Evolutionary conservation across 1,140 invertebrate species (phyloP).

Genomic region (Heliconius hewitsoni): DNA sequence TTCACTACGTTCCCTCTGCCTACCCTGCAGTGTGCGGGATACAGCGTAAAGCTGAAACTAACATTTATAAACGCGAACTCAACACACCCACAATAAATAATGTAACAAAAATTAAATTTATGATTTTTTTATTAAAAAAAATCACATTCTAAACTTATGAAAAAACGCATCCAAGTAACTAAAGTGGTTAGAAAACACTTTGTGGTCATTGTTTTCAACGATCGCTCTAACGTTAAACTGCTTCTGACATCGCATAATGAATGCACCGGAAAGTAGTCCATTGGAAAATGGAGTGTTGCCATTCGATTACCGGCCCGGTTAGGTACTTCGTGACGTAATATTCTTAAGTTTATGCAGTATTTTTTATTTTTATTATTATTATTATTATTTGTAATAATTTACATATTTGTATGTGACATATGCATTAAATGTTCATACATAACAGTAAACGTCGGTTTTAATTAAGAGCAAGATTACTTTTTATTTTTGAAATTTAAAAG

Average conservation of each 20-base stretch:
- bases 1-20: too few relatives aligned
- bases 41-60: too few relatives aligned
- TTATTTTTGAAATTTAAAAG: neutral
- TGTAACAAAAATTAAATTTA: too few relatives aligned
- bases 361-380: neutral
- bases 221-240: slow-evolving; percentile 35
- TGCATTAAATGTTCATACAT: neutral
- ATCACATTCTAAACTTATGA: neutral
- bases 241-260: slow-evolving; percentile 37
- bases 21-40: too few relatives aligned
- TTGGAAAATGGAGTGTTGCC: slow-evolving; percentile 28
- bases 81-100: too few relatives aligned
- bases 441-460: neutral
- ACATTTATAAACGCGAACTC: too few relatives aligned
- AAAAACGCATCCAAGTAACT: neutral
- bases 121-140: too few relatives aligned
- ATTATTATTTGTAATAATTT: slow-evolving; percentile 1
- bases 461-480: neutral
- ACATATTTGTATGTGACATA: neutral
- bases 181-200: slow-evolving; percentile 19
- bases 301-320: slow-evolving; percentile 23
- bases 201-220: slow-evolving; percentile 24
- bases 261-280: slow-evolving; percentile 30
- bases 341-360: neutral
- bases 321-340: neutral